Evolutionary conservation across 2,113 vertebrate genomes (phyloP), one percentile per base, ranked within the genome.

Genomic region (Ictalurus furcatus): DNA sequence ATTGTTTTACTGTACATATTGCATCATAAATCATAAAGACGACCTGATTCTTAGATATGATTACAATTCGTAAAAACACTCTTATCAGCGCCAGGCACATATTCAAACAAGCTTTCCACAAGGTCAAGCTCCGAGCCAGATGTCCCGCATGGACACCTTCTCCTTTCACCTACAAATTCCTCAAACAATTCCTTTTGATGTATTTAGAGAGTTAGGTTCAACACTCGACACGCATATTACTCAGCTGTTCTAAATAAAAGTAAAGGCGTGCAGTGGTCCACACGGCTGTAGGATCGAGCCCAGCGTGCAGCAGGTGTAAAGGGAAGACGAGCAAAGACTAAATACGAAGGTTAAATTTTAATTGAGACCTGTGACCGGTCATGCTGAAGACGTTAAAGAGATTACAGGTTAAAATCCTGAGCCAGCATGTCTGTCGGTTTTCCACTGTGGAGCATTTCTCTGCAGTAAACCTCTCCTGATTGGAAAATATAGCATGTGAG

Each of bases 261-360:
- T 28, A 23, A 90, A 81, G 56, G 17, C n/a, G 0, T 34, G 37
- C 61, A 28, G 28, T 84, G 25, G 28, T 69, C 30, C 84, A 85
- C 67, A 37, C 25, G 76, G 59, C 12, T 23, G 13, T 7, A 48
- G 14, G 79, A 21, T 1, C 13, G 0, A 37, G 14, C 12, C 17
- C 67, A 6, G 85, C 19, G 69, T 69, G 25, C 61, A 16, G 37
- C 28, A 17, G 25, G 9, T 71, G 65, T 8, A 40, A 28, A n/a
- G 52, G 30, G 17, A 83, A 76, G 67, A 76, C 30, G 90, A 86
- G 88, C 93, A 92, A 93, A 86, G 30, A 92, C 89, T 92, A 88
- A 92, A 90, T 71, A 76, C 89, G 79, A 54, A 52, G 69, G 69
- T 89, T 90, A 91, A 58, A 88, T 79, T 74, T 91, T 91, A 90